Percentiles rank a stretch among this genome's conserved stretches.
phyloP scores from a whole-genome alignment of 2,113 vertebrate species.

The Dermatemys mawii region DNA sequence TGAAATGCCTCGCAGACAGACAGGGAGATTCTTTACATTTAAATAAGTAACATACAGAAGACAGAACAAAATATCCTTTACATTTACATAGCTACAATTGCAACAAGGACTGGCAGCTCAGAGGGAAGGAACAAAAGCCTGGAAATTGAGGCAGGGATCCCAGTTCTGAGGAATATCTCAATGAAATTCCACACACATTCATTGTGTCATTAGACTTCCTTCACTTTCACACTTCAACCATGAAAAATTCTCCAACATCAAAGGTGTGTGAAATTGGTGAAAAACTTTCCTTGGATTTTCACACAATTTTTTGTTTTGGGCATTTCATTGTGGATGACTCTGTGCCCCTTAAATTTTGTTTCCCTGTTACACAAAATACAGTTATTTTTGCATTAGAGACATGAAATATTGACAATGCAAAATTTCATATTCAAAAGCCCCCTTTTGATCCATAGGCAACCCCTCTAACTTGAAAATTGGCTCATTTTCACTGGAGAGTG shows the following conservation, averaged over 20 bases:
- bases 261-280: not conserved
- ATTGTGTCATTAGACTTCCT: not conserved
- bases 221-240: not conserved
- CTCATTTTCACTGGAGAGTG: constrained; percentile 51
- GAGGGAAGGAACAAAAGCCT: not conserved
- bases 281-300: not conserved
- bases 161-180: not conserved
- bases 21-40: not conserved
- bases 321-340: not conserved
- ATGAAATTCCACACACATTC: not conserved
- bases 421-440: constrained; percentile 53
- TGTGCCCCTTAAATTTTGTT: not conserved
- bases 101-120: constrained; percentile 8
- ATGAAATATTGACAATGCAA: constrained; percentile 55
- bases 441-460: constrained; percentile 56
- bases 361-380: constrained; percentile 27
- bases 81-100: not conserved
- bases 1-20: not conserved
- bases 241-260: not conserved
- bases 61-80: not conserved
- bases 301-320: not conserved
- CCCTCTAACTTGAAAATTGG: constrained; percentile 62
- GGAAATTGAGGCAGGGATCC: constrained; percentile 40
- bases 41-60: not conserved
- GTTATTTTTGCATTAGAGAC: constrained; percentile 15